phyloP scores from a whole-genome alignment of 2,797 vertebrate species.

The Acanthiza pusilla region DNA sequence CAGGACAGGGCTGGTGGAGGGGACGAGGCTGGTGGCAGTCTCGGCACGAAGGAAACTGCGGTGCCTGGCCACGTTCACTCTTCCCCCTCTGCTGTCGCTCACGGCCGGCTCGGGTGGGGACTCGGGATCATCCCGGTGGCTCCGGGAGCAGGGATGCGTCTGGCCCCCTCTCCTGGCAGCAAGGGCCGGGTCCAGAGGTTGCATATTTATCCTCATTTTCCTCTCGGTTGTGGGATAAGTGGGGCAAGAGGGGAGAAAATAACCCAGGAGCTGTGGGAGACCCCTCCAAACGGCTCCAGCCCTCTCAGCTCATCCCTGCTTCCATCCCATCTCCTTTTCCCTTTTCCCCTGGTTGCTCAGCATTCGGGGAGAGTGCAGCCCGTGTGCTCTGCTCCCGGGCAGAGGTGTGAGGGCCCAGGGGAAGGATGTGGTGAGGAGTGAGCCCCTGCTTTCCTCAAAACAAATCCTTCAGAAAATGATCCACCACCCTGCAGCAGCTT shows the following conservation, averaged over 20 bases:
- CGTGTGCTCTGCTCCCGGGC: accelerated
- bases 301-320: not conserved
- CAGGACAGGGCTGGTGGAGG: too few species aligned
- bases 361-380: not conserved
- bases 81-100: not conserved
- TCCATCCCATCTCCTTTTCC: not conserved
- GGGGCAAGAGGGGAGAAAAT: not conserved
- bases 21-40: not conserved
- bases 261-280: not conserved
- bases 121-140: accelerated
- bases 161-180: slow-evolving; percentile 5
- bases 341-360: accelerated
- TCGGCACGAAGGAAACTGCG: accelerated
- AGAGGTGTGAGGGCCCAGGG: accelerated
- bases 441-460: not conserved
- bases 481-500: not conserved
- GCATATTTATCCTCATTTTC: accelerated
- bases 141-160: not conserved
- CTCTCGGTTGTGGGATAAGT: not conserved
- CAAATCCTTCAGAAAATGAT: not conserved
- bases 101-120: accelerated
- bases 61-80: accelerated
- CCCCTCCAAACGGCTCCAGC: accelerated
- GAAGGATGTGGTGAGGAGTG: not conserved
- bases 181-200: too few species aligned